Evolutionary conservation across 2,113 vertebrate species (phyloP).

Genomic region (Lepus europaeus): DNA sequence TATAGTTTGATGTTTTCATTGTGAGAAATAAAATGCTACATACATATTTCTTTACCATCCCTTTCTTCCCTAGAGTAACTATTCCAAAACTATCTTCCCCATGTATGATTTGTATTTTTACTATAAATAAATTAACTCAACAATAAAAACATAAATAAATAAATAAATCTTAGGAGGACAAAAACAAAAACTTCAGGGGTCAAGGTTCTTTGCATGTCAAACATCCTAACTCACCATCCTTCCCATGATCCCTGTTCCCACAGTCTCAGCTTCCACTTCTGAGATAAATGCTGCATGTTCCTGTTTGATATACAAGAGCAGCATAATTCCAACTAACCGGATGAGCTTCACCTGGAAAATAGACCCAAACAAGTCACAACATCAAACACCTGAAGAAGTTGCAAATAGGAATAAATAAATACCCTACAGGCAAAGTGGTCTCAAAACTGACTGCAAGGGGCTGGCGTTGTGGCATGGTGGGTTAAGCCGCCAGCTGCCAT

Average conservation of each 20-base stretch:
- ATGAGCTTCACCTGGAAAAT: slow-evolving; percentile 93
- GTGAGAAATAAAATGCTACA: not conserved
- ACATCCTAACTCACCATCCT: slow-evolving; percentile 92
- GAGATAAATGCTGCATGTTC: slow-evolving; percentile 93
- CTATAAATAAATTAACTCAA: not conserved
- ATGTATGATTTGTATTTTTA: not conserved
- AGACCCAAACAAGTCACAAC: not conserved
- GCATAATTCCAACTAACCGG: slow-evolving; percentile 97
- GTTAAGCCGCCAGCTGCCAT: too few species aligned
- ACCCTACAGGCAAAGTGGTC: not conserved
- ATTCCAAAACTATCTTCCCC: not conserved
- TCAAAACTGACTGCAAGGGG: not conserved
- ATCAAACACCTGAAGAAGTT: not conserved
- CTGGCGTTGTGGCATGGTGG: too few species aligned
- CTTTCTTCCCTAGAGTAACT: not conserved
- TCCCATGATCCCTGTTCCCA: slow-evolving; percentile 99
- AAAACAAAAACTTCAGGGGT: not conserved
- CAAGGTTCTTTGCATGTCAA: not conserved
- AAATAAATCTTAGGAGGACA: too few species aligned
- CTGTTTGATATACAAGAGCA: slow-evolving; percentile 94
- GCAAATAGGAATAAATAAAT: not conserved
- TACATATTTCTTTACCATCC: not conserved
- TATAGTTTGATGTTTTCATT: not conserved
- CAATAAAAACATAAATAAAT: not conserved
- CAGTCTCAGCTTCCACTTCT: slow-evolving; percentile 94